Percentiles rank a stretch among this genome's conserved stretches.
Evolutionary conservation across 2,888 invertebrate genomes (phyloP).

Genomic region (Dasysyrphus tricinctus): DNA sequence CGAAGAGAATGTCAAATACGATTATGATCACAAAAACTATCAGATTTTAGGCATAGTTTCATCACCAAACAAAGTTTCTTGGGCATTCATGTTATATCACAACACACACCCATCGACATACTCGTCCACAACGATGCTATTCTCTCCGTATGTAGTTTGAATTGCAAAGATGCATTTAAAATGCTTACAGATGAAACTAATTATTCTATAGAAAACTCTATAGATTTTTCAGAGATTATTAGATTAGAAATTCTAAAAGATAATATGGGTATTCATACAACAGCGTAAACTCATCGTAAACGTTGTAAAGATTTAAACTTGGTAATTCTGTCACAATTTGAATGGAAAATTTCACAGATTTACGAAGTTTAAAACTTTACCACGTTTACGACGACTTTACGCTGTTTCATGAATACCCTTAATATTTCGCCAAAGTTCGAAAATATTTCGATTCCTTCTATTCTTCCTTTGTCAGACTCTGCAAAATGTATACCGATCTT

Average conservation of each 20-base stretch:
- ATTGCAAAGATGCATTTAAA: constrained; percentile 72
- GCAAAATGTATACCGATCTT: constrained; percentile 95
- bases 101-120: constrained; percentile 73
- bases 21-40: constrained; percentile 77
- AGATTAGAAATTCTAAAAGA: constrained; percentile 78
- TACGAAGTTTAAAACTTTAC: too few species aligned
- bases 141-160: constrained; percentile 77
- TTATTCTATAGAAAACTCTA: constrained; percentile 57
- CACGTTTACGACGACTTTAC: too few species aligned
- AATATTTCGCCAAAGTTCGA: constrained; percentile 70
- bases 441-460: constrained; percentile 64
- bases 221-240: constrained; percentile 79
- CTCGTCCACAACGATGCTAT: constrained; percentile 59
- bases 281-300: too few species aligned
- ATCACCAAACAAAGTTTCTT: constrained; percentile 77
- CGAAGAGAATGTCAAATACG: constrained; percentile 64
- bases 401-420: too few species aligned
- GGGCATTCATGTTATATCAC: constrained; percentile 78
- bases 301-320: too few species aligned
- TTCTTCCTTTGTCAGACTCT: constrained; percentile 94
- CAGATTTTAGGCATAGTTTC: constrained; percentile 78
- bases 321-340: too few species aligned
- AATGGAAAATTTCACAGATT: too few species aligned
- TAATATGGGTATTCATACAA: too few species aligned
- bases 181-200: constrained; percentile 63